Evolutionary conservation across 2,888 invertebrate species (phyloP).

Genomic region (Cataglyphis livida): DNA sequence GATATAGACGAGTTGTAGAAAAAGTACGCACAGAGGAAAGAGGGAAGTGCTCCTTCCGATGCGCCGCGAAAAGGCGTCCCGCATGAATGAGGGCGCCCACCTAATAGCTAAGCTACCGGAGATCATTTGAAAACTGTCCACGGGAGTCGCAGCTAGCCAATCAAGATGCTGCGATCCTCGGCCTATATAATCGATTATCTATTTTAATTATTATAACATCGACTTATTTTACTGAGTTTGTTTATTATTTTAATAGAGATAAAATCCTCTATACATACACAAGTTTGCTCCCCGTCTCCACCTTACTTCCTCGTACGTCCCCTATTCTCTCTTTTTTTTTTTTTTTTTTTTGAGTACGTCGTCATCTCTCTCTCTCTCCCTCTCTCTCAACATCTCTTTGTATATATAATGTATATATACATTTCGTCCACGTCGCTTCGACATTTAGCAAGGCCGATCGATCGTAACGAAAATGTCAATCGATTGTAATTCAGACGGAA

Average conservation of each 20-base stretch:
- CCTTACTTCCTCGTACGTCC: constrained; percentile 72
- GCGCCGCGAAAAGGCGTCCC: constrained; percentile 75
- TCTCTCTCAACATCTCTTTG: constrained; percentile 39
- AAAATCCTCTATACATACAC: constrained; percentile 79
- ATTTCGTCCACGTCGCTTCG: constrained; percentile 1
- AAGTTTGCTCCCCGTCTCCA: constrained; percentile 75
- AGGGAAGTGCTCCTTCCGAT: constrained; percentile 58
- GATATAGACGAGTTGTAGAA: constrained; percentile 57
- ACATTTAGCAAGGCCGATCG: constrained; percentile 33
- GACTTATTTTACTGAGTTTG: constrained; percentile 82
- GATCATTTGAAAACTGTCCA: constrained; percentile 86
- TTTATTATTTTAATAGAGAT: constrained; percentile 76
- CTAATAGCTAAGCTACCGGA: constrained; percentile 85
- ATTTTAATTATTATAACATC: constrained; percentile 84
- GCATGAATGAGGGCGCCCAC: constrained; percentile 80
- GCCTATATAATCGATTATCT: constrained; percentile 83
- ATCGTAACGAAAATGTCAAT: constrained; percentile 9
- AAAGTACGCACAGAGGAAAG: constrained; percentile 55
- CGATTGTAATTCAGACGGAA: constrained; percentile 2
- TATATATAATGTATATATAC: constrained; percentile 4
- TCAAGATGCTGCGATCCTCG: constrained; percentile 85
- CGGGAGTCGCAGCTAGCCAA: constrained; percentile 85
- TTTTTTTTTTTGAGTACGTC: constrained; percentile 46
- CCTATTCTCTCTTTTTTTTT: constrained; percentile 69
- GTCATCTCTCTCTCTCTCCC: constrained; percentile 45